Evolutionary conservation across 2,113 vertebrate genomes (phyloP).

Genomic region (Epinephelus fuscoguttatus): DNA sequence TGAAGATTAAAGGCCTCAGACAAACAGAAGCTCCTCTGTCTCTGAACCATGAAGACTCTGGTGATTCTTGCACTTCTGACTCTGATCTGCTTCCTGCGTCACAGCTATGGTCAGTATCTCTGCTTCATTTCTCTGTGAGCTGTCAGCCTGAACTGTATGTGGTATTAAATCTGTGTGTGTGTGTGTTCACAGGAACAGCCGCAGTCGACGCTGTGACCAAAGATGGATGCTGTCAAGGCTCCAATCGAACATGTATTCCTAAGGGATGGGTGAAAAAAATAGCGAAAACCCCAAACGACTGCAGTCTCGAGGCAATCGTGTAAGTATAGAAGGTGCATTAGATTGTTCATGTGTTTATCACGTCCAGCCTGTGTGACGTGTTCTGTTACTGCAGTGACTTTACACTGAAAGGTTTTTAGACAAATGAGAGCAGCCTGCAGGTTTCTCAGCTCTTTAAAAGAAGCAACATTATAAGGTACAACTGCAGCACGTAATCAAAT

Average conservation of each 20-base stretch:
- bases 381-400: not conserved
- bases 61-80: not conserved
- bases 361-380: not conserved
- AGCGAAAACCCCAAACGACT: fast-evolving
- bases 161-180: not conserved
- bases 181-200: fast-evolving
- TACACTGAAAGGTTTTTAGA: not conserved
- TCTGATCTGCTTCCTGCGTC: slow-evolving; percentile 26
- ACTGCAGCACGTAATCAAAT: not conserved
- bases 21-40: slow-evolving; percentile 7
- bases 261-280: fast-evolving
- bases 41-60: slow-evolving; percentile 57
- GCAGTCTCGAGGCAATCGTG: not conserved
- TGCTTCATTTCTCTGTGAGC: not conserved
- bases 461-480: not conserved
- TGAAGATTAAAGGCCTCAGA: slow-evolving; percentile 11
- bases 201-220: fast-evolving
- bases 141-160: not conserved
- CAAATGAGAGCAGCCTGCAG: not conserved
- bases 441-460: not conserved
- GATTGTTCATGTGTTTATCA: not conserved
- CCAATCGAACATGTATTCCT: fast-evolving
- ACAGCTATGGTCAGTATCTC: slow-evolving; percentile 27
- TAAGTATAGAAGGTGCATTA: slow-evolving; percentile 18
- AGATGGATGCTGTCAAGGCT: fast-evolving